These are phyloP conservation scores for Mesochorus sp. DNA, from an alignment of 2,888 invertebrate species.

Conservation along the genomic window DNA sequence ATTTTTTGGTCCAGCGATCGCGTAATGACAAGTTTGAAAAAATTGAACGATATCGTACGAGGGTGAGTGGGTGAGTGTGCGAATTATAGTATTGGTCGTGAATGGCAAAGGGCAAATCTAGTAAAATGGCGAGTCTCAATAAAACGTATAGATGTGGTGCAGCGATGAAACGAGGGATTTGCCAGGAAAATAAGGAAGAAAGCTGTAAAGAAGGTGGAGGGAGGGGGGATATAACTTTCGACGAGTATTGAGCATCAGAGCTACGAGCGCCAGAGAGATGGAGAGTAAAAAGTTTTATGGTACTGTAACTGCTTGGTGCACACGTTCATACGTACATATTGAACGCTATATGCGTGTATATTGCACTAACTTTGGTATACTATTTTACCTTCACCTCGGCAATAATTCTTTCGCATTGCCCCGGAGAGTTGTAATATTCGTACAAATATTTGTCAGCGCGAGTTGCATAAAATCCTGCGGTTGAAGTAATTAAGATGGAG, in stretches of 20 bases:
- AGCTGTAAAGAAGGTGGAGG: background rate
- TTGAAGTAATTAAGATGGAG: constrained; percentile 42
- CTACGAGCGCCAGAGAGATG: background rate
- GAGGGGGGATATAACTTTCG: constrained; percentile 54
- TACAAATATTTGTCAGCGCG: constrained; percentile 56
- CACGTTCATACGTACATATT: constrained; percentile 58
- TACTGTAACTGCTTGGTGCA: constrained; percentile 61
- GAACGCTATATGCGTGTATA: constrained; percentile 53
- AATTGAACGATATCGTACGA: no score
- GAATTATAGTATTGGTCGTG: no score
- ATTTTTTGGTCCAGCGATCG: no score
- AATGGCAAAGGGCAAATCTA: constrained; percentile 62
- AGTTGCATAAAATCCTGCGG: constrained; percentile 31
- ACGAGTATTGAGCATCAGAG: constrained; percentile 47
- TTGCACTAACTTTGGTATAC: constrained; percentile 8
- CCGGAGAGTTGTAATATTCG: constrained; percentile 22
- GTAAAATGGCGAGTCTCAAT: constrained; percentile 58
- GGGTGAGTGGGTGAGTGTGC: no score
- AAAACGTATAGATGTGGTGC: no score
- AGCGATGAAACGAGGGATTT: constrained; percentile 36
- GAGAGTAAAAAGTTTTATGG: constrained; percentile 58
- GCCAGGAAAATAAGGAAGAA: constrained; percentile 45
- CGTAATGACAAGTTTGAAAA: no score
- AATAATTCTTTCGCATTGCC: constrained; percentile 40
- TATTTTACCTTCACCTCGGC: background rate